These are phyloP conservation scores for Dryomyza anilis DNA, from an alignment of 2,888 invertebrate genomes.

Conservation along the genomic window DNA sequence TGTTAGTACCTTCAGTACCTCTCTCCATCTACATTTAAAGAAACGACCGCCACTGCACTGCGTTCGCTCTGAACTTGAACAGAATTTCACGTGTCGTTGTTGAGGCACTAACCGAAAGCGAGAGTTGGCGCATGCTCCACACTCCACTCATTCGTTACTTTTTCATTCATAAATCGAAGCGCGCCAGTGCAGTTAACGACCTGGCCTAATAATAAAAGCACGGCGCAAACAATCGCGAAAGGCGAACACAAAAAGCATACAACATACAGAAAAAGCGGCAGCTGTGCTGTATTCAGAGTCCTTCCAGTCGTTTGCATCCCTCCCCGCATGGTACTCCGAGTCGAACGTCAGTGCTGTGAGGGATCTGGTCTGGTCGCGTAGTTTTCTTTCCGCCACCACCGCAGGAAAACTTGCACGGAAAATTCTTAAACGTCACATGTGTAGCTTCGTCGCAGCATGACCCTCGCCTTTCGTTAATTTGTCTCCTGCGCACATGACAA, in stretches of 20 bases:
- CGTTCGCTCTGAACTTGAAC: constrained; percentile 33
- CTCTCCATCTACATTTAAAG: constrained; percentile 27
- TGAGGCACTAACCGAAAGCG: constrained; percentile 40
- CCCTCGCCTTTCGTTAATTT: no score
- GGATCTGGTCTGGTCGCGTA: background rate
- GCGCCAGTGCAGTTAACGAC: constrained; percentile 34
- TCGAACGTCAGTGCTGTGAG: background rate
- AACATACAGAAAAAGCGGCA: background rate
- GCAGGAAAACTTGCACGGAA: background rate
- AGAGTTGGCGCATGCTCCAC: constrained; percentile 35
- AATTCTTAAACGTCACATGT: no score
- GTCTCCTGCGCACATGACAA: no score
- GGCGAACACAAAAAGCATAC: background rate
- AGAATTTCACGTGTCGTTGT: constrained; percentile 11
- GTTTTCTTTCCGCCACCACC: background rate
- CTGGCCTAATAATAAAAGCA: constrained; percentile 39
- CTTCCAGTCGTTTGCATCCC: background rate
- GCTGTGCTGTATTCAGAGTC: background rate
- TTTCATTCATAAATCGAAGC: constrained; percentile 35
- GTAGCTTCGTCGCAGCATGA: no score
- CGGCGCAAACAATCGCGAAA: background rate
- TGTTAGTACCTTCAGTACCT: background rate
- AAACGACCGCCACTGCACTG: constrained; percentile 30
- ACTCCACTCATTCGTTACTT: constrained; percentile 28
- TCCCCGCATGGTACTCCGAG: constrained; percentile 4